Evolutionary conservation across 2,888 invertebrate species (phyloP).

Genomic region (Sussaba pulchella): DNA sequence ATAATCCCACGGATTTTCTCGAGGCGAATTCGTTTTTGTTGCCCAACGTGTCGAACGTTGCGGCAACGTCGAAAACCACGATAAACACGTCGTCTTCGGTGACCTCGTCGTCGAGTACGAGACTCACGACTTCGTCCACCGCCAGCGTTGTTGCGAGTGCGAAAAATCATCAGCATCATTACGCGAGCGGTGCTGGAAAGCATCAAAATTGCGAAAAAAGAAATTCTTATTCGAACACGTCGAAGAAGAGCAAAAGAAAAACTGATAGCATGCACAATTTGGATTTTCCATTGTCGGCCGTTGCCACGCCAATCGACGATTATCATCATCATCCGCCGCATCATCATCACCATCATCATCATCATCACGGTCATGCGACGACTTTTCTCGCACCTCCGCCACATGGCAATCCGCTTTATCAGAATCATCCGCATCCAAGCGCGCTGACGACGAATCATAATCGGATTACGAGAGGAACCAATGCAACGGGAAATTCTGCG

Average conservation of each 20-base stretch:
- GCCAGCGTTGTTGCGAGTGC: slow-evolving; percentile 66
- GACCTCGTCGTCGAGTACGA: slow-evolving; percentile 67
- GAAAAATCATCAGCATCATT: slow-evolving; percentile 76
- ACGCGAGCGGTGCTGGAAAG: slow-evolving; percentile 72
- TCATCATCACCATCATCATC: slow-evolving; percentile 73
- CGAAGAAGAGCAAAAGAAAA: slow-evolving; percentile 81
- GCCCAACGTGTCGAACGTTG: slow-evolving; percentile 75
- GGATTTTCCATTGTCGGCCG: slow-evolving; percentile 80
- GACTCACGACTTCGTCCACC: slow-evolving; percentile 54
- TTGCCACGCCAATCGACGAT: slow-evolving; percentile 80
- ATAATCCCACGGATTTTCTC: slow-evolving; percentile 80
- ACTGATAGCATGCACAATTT: slow-evolving; percentile 78
- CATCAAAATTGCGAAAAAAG: slow-evolving; percentile 82
- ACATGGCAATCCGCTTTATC: slow-evolving; percentile 80
- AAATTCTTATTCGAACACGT: slow-evolving; percentile 73
- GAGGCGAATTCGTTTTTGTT: slow-evolving; percentile 80
- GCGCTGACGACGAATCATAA: slow-evolving; percentile 74
- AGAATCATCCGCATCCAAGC: slow-evolving; percentile 80
- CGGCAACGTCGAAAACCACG: slow-evolving; percentile 71
- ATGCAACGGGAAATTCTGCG: slow-evolving; percentile 73
- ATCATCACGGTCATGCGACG: slow-evolving; percentile 51
- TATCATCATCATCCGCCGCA: slow-evolving; percentile 73
- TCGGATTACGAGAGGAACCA: slow-evolving; percentile 71
- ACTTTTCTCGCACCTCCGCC: slow-evolving; percentile 63
- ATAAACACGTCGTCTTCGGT: slow-evolving; percentile 67